These are phyloP conservation scores for Cervus canadensis DNA, from an alignment of 2,113 vertebrate species.

Conservation along the genomic window DNA sequence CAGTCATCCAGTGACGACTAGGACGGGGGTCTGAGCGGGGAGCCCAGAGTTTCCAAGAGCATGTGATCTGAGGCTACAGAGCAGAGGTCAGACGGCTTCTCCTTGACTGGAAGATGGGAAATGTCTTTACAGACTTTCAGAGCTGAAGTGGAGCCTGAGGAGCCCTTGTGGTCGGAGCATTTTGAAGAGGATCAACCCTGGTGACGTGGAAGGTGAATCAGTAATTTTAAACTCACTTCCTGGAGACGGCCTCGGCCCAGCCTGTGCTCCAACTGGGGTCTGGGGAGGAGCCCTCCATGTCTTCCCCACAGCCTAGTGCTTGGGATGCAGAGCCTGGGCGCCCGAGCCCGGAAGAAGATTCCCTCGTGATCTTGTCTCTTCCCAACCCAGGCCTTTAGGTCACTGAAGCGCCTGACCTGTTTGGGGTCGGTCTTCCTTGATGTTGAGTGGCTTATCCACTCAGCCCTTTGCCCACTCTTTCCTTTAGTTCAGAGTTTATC, in stretches of 20 bases:
- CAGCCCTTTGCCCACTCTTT: background rate
- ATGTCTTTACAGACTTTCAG: background rate
- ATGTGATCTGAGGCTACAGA: background rate
- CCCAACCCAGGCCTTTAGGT: background rate
- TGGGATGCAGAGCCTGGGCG: background rate
- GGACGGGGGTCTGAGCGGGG: background rate
- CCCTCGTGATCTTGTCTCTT: fast-evolving
- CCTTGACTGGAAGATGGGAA: background rate
- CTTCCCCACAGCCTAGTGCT: fast-evolving
- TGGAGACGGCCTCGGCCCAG: background rate
- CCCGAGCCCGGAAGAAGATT: fast-evolving
- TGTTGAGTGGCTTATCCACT: background rate
- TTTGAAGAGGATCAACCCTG: background rate
- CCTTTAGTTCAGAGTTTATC: background rate
- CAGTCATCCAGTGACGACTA: fast-evolving
- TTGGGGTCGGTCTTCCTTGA: background rate
- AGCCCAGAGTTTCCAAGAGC: background rate
- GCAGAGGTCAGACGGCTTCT: background rate
- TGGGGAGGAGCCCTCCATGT: fast-evolving
- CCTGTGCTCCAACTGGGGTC: background rate
- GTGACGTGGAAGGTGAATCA: background rate
- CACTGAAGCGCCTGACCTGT: background rate
- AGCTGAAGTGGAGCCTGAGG: background rate
- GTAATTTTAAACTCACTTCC: background rate
- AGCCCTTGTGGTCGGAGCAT: background rate